Base-by-base conservation (phyloP, 2,888 invertebrate species). In the Hypsopygia costalis region DNA sequence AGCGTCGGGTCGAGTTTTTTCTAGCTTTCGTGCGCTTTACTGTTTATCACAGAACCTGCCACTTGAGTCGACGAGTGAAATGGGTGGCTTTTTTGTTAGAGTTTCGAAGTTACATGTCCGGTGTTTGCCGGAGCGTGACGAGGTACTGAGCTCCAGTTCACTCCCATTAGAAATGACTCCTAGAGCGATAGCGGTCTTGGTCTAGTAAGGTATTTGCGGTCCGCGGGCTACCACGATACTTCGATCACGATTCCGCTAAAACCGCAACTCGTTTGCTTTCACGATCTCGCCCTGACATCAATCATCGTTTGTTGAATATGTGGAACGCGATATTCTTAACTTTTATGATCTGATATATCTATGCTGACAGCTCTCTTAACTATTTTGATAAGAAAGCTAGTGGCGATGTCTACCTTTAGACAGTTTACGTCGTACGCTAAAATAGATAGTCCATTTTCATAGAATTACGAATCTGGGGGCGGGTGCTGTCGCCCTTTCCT, bases 61-160 rank as follows among this genome's bases (percentile, higher is more conserved):
- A 61, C 59, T 68, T 44, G 62, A 69, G 64, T 51, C 62, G 76
- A 45, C 48, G 78, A 82, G 69, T 73, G 76, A 81, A 71, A 75
- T 75, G 73, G 76, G 75, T 73, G 58, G 51, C 55, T 61, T 76
- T 76, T 75, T 79, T 78, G 58, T 69, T 55, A 33, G 49, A 57
- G 59, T 61, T 55, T 67, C 60, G 54, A 61, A 58, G 73, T 64
- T 3, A 61, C 63, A 51, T 38, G 39, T 48, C 16, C 16, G 16
- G 41, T 55, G 52, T 63, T 61, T 60, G 52, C 44, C 38, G 36
- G 51, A 48, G 49, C 62, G 59, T 61, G 60, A 67, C 66, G 69
- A 65, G 46, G n/a, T n/a, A n/a, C n/a, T n/a, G n/a, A n/a, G n/a
- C n/a, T n/a, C n/a, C 55, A 55, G 62, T 66, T 60, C 53, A 54